Conservation (phyloP, 2,888 invertebrate species). For the Pharmacophagus antenor region DNA sequence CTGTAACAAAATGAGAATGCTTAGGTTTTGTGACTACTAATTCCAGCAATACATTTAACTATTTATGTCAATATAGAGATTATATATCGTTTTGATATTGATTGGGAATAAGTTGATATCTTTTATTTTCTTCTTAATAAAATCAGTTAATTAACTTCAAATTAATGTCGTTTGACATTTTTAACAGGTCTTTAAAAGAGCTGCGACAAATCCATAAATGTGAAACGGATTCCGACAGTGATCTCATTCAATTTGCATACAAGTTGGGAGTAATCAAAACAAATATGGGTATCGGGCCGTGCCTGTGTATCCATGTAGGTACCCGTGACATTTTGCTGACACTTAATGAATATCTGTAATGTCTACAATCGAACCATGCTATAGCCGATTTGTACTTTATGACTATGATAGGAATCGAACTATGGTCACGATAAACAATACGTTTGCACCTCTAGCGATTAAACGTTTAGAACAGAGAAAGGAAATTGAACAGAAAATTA, state of each 20-base stretch:
- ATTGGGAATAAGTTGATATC: neutral
- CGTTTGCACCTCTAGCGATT: too few species aligned
- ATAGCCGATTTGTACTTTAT: neutral
- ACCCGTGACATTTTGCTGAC: slow-evolving; percentile 14
- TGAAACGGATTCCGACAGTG: slow-evolving; percentile 47
- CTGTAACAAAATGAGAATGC: too few species aligned
- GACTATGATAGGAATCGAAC: neutral
- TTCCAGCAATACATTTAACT: too few species aligned
- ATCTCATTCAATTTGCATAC: slow-evolving; percentile 70
- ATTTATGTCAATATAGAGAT: neutral
- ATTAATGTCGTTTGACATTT: neutral
- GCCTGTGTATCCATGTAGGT: slow-evolving; percentile 16
- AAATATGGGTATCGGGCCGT: slow-evolving; percentile 25
- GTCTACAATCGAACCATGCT: neutral
- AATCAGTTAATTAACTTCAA: neutral
- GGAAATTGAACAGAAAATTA: too few species aligned
- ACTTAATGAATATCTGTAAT: slow-evolving; percentile 1
- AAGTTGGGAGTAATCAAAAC: slow-evolving; percentile 46
- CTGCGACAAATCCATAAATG: slow-evolving; percentile 8
- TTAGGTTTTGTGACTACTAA: too few species aligned
- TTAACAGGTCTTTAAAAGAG: neutral
- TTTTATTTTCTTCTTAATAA: neutral
- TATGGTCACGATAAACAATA: neutral
- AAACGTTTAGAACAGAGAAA: too few species aligned
- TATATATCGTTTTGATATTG: neutral